These are phyloP conservation scores for Peromyscus polionotus DNA, from an alignment of 2,113 vertebrate genomes.

Conservation along the genomic window DNA sequence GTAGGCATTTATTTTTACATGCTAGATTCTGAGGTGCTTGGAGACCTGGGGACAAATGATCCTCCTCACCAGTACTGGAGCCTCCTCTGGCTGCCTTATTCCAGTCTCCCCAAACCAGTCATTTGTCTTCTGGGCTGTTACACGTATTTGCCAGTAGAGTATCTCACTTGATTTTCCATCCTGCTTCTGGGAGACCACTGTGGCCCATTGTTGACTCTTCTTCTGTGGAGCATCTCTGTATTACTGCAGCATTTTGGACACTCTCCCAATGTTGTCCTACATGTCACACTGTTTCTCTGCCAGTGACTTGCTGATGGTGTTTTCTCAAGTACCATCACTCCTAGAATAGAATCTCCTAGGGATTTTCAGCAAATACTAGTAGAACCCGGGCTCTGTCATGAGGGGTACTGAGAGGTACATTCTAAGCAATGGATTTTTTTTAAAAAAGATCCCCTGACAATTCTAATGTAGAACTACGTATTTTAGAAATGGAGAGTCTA, in stretches of 20 bases:
- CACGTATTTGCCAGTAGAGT: not conserved
- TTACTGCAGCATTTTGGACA: not conserved
- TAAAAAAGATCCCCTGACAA: not conserved
- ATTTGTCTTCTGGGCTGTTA: conserved; percentile 16
- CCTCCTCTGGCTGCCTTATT: not conserved
- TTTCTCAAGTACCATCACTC: not conserved
- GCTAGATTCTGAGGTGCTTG: not conserved
- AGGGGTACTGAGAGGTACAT: not conserved
- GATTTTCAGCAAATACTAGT: not conserved
- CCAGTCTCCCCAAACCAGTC: not conserved
- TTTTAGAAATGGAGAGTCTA: not conserved
- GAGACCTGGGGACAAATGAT: not conserved
- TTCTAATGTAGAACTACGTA: not conserved
- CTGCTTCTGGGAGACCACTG: not conserved
- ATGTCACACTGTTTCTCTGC: conserved; percentile 9
- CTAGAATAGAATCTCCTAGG: not conserved
- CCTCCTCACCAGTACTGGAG: not conserved
- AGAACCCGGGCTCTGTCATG: not conserved
- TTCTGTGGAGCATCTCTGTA: not conserved
- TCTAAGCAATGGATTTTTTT: not conserved
- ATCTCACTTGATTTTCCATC: not conserved
- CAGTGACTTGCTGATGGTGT: not conserved
- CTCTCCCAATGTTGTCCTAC: not conserved
- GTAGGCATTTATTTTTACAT: not conserved
- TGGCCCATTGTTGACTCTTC: not conserved